Evolutionary conservation across 2,797 vertebrate genomes (phyloP).

Genomic region (Macropodus opercularis): DNA sequence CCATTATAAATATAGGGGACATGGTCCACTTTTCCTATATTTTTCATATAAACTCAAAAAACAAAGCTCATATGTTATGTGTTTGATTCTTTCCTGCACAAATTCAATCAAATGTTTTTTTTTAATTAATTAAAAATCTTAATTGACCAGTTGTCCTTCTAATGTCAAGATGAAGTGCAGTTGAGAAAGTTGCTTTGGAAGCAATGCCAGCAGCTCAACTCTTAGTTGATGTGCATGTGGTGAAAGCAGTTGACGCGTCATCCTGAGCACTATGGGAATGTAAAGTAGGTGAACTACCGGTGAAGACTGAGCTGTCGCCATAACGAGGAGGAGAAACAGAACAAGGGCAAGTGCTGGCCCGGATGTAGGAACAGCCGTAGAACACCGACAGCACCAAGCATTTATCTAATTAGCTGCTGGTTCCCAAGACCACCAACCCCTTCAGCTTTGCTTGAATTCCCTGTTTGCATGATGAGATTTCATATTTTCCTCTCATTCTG

Average conservation of each 20-base stretch:
- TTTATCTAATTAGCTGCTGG: conserved; percentile 2
- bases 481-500: conserved; percentile 18
- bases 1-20: too few relatives aligned
- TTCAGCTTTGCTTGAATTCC: conserved; percentile 22
- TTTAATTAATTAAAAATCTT: too few relatives aligned
- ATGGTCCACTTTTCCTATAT: too few relatives aligned
- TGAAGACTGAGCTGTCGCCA: background rate
- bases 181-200: too few relatives aligned
- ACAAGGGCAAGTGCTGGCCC: background rate
- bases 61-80: too few relatives aligned
- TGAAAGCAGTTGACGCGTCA: background rate
- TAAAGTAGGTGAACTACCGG: background rate
- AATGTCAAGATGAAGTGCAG: too few relatives aligned
- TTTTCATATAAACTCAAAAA: too few relatives aligned
- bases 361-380: background rate
- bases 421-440: background rate
- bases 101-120: too few relatives aligned
- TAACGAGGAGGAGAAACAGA: background rate
- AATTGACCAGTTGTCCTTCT: too few relatives aligned
- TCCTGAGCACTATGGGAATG: background rate
- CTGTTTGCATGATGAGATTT: conserved; percentile 42
- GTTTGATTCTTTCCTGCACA: too few relatives aligned
- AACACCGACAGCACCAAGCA: background rate
- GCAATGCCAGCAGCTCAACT: background rate
- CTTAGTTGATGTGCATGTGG: background rate